Base-by-base conservation (phyloP, 2,888 invertebrate species). In the Notodonta ziczac region DNA sequence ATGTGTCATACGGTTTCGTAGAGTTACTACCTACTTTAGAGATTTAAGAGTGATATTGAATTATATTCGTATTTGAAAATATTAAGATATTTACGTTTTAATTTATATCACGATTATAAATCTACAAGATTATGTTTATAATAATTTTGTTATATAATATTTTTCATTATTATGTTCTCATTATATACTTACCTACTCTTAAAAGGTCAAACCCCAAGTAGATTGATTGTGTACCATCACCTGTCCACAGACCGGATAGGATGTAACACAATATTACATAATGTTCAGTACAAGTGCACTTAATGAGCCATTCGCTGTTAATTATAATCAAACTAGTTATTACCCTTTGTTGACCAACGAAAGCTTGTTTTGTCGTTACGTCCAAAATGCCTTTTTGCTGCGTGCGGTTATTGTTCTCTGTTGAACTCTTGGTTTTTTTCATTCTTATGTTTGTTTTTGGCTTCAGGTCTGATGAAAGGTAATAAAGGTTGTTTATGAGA, bases 301-400 rank as follows among this genome's bases (percentile, higher is more conserved):
- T 77, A 77, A 80, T 76, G 74, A 75, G 60, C 58, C 57, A 60
- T 65, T 63, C 66, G 62, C 58, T 69, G 63, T 73, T 65, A 74
- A 72, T 75, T 70, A 71, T 60, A 66, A 61, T 61, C 63, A 60
- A 66, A 60, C 67, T 55, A 67, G 71, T 70, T 72, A 71, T 61
- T 56, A 65, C 42, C 66, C 63, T 72, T 76, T 78, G 69, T 74
- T 66, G 61, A 56, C 59, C 50, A 52, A 58, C 3, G 55, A 61
- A 70, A 66, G 63, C 52, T 35, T 56, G 56, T 62, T 59, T 56
- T 53, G 54, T 32, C 39, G 44, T 62, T 60, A 53, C 13, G 55
- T 60, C 24, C 1, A 39, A 24, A 44, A 35, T 44, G 35, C 8
- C 50, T 60, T 39, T 56, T 58, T 50, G 10, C 12, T 10, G n/a